Conservation (phyloP, 2,113 vertebrate genomes). For the Spea multiplicata region DNA sequence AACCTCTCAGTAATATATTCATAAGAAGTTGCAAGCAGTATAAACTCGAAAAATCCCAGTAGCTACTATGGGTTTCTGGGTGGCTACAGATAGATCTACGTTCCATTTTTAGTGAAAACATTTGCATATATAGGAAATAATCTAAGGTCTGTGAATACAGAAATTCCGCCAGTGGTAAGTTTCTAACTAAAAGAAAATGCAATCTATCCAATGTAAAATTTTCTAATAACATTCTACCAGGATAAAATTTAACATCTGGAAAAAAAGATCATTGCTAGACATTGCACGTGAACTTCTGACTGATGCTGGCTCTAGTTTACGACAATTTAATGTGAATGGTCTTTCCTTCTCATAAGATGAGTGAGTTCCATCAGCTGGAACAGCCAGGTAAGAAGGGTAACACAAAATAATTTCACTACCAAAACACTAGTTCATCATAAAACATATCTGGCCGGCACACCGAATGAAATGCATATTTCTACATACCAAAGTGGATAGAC, state of each 20-base stretch:
- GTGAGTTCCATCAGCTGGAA: neutral
- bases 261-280: constrained; percentile 33
- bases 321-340: constrained; percentile 2
- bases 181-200: constrained; percentile 47
- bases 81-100: too few species aligned
- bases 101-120: too few species aligned
- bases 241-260: constrained; percentile 38
- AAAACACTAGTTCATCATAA: too few species aligned
- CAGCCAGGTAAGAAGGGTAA: neutral
- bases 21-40: too few species aligned
- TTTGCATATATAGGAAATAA: too few species aligned
- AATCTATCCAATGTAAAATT: constrained; percentile 47
- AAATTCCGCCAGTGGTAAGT: constrained; percentile 17
- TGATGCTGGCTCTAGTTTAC: constrained; percentile 9
- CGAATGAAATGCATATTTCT: neutral
- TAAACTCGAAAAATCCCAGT: too few species aligned
- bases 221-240: constrained; percentile 35
- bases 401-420: neutral
- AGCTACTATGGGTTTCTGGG: too few species aligned
- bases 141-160: too few species aligned
- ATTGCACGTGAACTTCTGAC: constrained; percentile 21
- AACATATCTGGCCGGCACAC: neutral
- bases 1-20: too few species aligned
- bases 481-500: neutral
- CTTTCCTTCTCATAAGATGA: neutral